phyloP scores from a whole-genome alignment of 2,113 vertebrate species.

The Lophius piscatorius region DNA sequence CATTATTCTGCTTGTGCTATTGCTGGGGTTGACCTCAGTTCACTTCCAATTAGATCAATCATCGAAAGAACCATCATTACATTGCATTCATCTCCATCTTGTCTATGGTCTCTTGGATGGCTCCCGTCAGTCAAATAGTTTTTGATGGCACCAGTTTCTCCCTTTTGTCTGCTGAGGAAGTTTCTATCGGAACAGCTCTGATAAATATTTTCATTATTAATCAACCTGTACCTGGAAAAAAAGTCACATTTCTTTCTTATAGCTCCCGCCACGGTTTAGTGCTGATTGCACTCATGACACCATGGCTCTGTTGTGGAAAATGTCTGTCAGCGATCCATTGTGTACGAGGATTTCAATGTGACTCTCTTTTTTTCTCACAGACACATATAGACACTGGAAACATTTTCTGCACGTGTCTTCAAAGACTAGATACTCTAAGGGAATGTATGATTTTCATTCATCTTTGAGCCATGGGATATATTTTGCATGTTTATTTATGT shows the following conservation, averaged over 20 bases:
- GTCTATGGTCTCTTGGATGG: neutral
- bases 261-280: constrained; percentile 10
- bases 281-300: constrained; percentile 48
- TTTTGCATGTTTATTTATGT: no score
- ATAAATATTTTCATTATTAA: neutral
- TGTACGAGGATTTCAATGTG: constrained; percentile 19
- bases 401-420: neutral
- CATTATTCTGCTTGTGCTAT: constrained; percentile 21
- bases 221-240: neutral
- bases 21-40: constrained; percentile 35
- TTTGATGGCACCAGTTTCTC: neutral
- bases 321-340: constrained; percentile 55
- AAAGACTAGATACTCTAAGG: neutral
- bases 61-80: constrained; percentile 1
- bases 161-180: neutral
- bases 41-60: constrained; percentile 44
- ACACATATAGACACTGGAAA: constrained; percentile 26
- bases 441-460: constrained; percentile 24
- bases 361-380: constrained; percentile 1
- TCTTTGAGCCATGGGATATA: no score
- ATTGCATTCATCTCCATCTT: neutral
- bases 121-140: neutral
- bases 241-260: neutral
- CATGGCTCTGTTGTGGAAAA: constrained; percentile 53
- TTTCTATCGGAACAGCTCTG: no score